Conservation (phyloP, 2,888 invertebrate genomes). For the Linnaemya tessellans region DNA sequence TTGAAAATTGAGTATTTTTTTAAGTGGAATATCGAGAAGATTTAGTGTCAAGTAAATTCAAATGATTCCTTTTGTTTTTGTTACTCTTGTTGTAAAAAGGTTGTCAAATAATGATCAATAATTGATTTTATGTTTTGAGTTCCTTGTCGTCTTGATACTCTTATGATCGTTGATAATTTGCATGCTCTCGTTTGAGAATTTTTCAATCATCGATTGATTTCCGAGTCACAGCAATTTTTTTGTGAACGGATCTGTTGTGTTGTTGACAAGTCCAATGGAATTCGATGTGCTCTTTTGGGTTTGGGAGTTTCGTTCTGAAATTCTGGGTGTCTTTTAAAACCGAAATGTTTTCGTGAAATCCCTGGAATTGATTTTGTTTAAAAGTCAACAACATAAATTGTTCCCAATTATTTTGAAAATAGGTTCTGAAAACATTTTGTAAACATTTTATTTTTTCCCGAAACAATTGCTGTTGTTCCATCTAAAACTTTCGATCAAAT, state of each 20-base stretch:
- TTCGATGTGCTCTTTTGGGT: not conserved
- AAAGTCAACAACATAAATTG: too few relatives aligned
- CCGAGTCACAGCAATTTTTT: not conserved
- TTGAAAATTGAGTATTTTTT: not conserved
- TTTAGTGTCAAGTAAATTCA: not conserved
- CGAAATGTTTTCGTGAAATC: too few relatives aligned
- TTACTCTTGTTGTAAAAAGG: not conserved
- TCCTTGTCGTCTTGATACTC: not conserved
- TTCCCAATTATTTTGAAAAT: too few relatives aligned
- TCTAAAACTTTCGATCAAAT: not conserved
- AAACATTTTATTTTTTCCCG: too few relatives aligned
- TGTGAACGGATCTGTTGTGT: slow-evolving; percentile 9
- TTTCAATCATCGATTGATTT: not conserved
- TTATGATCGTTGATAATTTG: slow-evolving; percentile 2
- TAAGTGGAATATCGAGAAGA: not conserved
- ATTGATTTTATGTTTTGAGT: not conserved
- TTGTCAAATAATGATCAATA: not conserved
- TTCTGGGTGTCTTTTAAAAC: too few relatives aligned
- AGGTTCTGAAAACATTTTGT: not conserved
- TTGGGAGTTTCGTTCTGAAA: too few relatives aligned
- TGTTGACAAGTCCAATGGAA: slow-evolving; percentile 31
- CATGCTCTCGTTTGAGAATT: not conserved
- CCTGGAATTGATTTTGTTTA: too few relatives aligned
- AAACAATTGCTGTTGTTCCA: too few relatives aligned
- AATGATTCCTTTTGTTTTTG: not conserved